Conservation (phyloP, 2,888 invertebrate species). For the Carabus problematicus region DNA sequence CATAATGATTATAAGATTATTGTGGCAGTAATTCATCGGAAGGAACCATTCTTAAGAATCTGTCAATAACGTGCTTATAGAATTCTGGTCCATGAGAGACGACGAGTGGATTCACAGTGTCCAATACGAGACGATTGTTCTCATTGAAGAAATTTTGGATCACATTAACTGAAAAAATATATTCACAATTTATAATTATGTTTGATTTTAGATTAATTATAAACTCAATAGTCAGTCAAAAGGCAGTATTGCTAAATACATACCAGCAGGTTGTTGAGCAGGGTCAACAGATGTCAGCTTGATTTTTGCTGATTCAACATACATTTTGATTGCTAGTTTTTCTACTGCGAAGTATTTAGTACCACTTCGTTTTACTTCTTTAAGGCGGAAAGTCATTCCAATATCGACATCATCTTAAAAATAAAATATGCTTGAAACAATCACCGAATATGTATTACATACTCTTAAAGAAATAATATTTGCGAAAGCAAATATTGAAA, state of each 20-base stretch:
- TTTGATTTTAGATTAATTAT: not conserved
- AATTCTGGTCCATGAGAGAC: conserved; percentile 18
- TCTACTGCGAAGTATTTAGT: conserved; percentile 67
- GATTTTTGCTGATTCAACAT: conserved; percentile 68
- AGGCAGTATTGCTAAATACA: not conserved
- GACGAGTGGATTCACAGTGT: conserved; percentile 70
- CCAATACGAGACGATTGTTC: conserved; percentile 70
- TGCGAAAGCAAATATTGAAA: not conserved
- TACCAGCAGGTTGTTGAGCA: conserved; percentile 66
- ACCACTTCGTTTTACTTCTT: conserved; percentile 1
- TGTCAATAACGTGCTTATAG: conserved; percentile 29
- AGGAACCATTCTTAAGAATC: conserved; percentile 10
- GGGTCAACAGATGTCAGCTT: conserved; percentile 64
- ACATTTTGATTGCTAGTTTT: conserved; percentile 67
- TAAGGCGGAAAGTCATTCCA: not conserved
- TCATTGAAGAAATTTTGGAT: conserved; percentile 76
- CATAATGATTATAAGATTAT: not conserved
- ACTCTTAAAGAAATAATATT: not conserved
- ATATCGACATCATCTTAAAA: conserved; percentile 5
- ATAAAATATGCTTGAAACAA: not conserved
- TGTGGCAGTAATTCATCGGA: conserved; percentile 21
- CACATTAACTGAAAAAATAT: conserved; percentile 55
- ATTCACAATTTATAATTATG: not conserved
- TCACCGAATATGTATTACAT: not conserved
- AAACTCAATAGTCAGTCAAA: not conserved